phyloP scores from a whole-genome alignment of 1,140 invertebrate genomes.

The Sipha flava region DNA sequence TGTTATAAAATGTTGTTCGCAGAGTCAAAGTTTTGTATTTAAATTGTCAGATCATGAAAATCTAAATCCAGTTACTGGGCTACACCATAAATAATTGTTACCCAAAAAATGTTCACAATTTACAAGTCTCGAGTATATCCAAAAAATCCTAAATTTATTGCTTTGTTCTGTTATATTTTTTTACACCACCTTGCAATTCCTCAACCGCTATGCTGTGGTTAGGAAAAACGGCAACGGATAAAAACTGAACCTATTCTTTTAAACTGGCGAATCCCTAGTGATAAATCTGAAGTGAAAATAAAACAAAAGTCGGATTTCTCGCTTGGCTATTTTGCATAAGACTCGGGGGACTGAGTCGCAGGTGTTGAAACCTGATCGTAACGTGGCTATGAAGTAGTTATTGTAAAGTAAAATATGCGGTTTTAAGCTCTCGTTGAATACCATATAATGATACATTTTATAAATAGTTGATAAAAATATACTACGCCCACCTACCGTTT shows the following conservation, averaged over 20 bases:
- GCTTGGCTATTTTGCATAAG: slow-evolving; percentile 19
- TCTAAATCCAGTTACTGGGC: not conserved
- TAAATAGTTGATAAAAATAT: not conserved
- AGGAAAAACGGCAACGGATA: slow-evolving; percentile 21
- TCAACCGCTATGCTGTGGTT: not conserved
- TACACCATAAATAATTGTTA: slow-evolving; percentile 24
- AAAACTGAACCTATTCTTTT: slow-evolving; percentile 10
- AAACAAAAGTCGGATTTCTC: slow-evolving; percentile 25
- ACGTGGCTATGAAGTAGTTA: not conserved
- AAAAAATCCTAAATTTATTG: slow-evolving; percentile 28
- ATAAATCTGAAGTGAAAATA: slow-evolving; percentile 29
- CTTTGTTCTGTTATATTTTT: not conserved
- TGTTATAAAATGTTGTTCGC: not conserved
- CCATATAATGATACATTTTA: not conserved
- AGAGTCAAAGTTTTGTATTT: slow-evolving; percentile 13
- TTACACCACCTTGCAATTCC: not conserved
- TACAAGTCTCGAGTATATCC: slow-evolving; percentile 14
- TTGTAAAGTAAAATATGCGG: not conserved
- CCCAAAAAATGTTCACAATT: not conserved
- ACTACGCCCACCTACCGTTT: not conserved
- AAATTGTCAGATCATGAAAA: not conserved
- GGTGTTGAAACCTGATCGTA: slow-evolving; percentile 19
- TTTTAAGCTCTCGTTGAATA: not conserved
- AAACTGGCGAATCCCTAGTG: not conserved
- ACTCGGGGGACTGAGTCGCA: slow-evolving; percentile 1